Evolutionary conservation across 92 coral and sea anemone species (phyloP).

Genomic region (Parazoanthus darwini): DNA sequence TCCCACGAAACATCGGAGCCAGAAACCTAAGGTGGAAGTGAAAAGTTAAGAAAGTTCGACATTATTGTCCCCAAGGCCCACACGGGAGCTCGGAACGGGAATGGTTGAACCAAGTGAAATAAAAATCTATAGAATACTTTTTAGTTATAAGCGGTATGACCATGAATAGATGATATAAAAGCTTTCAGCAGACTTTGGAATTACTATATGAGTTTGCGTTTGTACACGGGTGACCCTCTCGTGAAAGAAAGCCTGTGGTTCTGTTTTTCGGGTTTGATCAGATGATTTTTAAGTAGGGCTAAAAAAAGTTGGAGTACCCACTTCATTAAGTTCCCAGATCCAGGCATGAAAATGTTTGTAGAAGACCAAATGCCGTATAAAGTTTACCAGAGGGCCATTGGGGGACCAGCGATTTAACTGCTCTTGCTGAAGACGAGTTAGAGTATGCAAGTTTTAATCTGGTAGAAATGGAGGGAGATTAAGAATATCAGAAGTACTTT

Average conservation of each 20-base stretch:
- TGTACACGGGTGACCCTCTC: slow-evolving; percentile 44
- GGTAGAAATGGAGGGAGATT: slow-evolving; percentile 33
- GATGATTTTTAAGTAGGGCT: slow-evolving; percentile 25
- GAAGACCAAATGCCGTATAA: slow-evolving; percentile 56
- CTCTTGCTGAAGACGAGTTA: slow-evolving; percentile 48
- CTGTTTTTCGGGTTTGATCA: slow-evolving; percentile 49
- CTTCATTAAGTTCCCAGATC: slow-evolving; percentile 43
- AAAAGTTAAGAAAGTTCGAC: too few species aligned
- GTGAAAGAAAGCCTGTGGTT: slow-evolving; percentile 52
- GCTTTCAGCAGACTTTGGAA: slow-evolving; percentile 20
- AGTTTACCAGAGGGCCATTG: slow-evolving; percentile 48
- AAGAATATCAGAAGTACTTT: slow-evolving; percentile 41
- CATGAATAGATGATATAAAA: slow-evolving; percentile 34
- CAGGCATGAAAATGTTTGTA: slow-evolving; percentile 48
- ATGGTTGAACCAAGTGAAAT: background rate
- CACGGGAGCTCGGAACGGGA: background rate
- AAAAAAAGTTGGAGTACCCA: slow-evolving; percentile 49
- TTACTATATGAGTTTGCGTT: slow-evolving; percentile 33
- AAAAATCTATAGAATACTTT: background rate
- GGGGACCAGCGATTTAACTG: slow-evolving; percentile 40
- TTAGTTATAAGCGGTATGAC: background rate
- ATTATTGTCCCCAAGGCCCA: background rate
- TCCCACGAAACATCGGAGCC: background rate
- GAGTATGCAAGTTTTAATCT: slow-evolving; percentile 42
- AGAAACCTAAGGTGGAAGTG: too few species aligned